These are phyloP conservation scores for Reticulitermes lucifugus DNA, from an alignment of 2,888 invertebrate genomes.

Conservation along the genomic window DNA sequence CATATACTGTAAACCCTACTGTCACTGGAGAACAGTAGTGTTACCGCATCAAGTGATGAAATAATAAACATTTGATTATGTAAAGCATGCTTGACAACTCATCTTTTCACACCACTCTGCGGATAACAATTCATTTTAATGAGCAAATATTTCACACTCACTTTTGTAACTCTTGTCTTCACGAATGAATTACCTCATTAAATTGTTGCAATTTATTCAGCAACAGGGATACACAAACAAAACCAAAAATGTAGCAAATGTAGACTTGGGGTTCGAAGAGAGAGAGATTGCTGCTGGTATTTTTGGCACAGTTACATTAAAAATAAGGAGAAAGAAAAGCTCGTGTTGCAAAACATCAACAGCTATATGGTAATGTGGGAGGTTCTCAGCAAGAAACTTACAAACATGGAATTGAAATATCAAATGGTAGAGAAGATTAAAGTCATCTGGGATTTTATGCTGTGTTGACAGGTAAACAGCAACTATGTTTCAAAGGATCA, in stretches of 20 bases:
- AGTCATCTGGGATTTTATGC: too few relatives aligned
- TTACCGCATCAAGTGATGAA: not conserved
- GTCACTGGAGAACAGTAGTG: not conserved
- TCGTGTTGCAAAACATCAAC: slow-evolving; percentile 37
- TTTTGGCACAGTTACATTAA: slow-evolving; percentile 33
- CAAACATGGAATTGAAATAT: slow-evolving; percentile 32
- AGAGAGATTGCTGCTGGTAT: not conserved
- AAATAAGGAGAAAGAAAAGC: slow-evolving; percentile 32
- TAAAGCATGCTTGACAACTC: slow-evolving; percentile 18
- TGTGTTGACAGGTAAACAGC: too few relatives aligned
- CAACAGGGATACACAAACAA: not conserved
- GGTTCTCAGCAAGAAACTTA: slow-evolving; percentile 33
- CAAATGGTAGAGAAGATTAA: slow-evolving; percentile 6
- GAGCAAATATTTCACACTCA: slow-evolving; percentile 41
- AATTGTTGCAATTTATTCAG: not conserved
- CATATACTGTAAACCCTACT: not conserved
- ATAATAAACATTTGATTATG: slow-evolving; percentile 31
- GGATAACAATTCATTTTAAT: slow-evolving; percentile 13
- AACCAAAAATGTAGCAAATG: not conserved
- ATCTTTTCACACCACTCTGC: slow-evolving; percentile 10
- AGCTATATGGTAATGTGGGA: slow-evolving; percentile 33
- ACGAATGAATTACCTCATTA: not conserved
- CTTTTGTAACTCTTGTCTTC: not conserved
- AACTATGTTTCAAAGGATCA: too few relatives aligned
- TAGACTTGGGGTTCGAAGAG: slow-evolving; percentile 5